These are phyloP conservation scores for Drosophila yakuba DNA, from an alignment of 1,140 invertebrate species.

Conservation along the genomic window DNA sequence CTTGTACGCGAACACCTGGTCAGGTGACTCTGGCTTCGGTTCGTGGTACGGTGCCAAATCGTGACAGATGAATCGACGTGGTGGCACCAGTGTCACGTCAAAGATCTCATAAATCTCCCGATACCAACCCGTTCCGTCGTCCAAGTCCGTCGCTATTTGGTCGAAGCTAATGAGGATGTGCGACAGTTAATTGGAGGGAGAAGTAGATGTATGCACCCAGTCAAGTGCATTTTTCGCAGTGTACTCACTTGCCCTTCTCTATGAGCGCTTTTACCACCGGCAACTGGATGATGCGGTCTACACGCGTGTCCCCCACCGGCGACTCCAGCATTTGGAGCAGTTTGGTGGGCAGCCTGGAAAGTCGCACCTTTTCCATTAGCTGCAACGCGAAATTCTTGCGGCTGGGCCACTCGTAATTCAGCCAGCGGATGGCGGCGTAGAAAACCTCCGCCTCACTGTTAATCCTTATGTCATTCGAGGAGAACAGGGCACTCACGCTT, in stretches of 20 bases:
- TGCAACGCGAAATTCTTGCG: background rate
- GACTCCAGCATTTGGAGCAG: constrained; percentile 5
- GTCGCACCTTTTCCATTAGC: constrained; percentile 24
- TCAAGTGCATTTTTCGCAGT: too few relatives aligned
- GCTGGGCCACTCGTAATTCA: constrained; percentile 37
- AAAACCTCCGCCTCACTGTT: constrained; percentile 53
- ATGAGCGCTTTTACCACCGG: background rate
- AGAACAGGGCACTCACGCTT: constrained; percentile 18
- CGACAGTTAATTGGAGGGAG: background rate
- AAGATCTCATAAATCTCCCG: constrained; percentile 17
- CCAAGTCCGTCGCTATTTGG: constrained; percentile 1
- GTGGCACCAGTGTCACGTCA: background rate
- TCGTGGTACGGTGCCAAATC: constrained; percentile 35
- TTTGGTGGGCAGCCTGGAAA: constrained; percentile 2
- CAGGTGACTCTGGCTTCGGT: background rate
- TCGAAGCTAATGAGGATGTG: constrained; percentile 11
- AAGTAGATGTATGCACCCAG: background rate
- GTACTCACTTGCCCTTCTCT: constrained; percentile 5
- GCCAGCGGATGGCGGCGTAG: constrained; percentile 53
- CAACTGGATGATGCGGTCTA: constrained; percentile 11
- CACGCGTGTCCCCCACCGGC: background rate
- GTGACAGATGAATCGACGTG: constrained; percentile 45
- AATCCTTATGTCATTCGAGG: constrained; percentile 31
- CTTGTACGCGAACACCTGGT: constrained; percentile 25
- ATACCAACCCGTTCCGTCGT: constrained; percentile 14